phyloP scores from a whole-genome alignment of 2,113 vertebrate genomes.

The Leptocoma aspasia region DNA sequence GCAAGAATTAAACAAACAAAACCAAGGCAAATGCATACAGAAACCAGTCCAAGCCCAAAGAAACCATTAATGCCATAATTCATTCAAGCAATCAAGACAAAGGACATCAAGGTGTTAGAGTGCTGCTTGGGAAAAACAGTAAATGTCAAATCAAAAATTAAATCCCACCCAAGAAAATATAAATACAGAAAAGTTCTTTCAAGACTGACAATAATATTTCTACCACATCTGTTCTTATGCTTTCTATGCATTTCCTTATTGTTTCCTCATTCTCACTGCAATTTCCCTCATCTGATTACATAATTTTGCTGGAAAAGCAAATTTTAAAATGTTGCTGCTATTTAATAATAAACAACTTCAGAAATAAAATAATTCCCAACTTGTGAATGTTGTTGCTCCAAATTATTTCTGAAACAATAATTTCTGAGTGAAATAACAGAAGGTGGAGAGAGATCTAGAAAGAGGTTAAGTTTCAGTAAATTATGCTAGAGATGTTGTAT shows the following conservation, averaged over 20 bases:
- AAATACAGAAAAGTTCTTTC: not conserved
- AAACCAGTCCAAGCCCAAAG: not conserved
- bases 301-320: not conserved
- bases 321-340: not conserved
- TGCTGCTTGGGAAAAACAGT: not conserved
- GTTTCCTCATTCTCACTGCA: not conserved
- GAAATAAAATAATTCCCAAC: not conserved
- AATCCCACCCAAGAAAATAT: not conserved
- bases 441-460: not conserved
- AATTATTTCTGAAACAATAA: not conserved
- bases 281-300: not conserved
- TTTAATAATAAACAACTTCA: not conserved
- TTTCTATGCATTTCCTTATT: not conserved
- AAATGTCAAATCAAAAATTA: not conserved
- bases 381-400: not conserved
- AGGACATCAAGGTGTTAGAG: not conserved
- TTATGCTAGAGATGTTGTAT: not conserved
- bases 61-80: not conserved
- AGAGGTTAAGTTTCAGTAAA: not conserved
- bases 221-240: not conserved
- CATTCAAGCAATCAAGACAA: not conserved
- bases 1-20: constrained; percentile 35
- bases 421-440: not conserved
- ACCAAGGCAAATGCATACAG: not conserved
- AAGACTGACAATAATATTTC: not conserved